Conservation (phyloP, 1,140 invertebrate species). For the Papilio polytes region DNA sequence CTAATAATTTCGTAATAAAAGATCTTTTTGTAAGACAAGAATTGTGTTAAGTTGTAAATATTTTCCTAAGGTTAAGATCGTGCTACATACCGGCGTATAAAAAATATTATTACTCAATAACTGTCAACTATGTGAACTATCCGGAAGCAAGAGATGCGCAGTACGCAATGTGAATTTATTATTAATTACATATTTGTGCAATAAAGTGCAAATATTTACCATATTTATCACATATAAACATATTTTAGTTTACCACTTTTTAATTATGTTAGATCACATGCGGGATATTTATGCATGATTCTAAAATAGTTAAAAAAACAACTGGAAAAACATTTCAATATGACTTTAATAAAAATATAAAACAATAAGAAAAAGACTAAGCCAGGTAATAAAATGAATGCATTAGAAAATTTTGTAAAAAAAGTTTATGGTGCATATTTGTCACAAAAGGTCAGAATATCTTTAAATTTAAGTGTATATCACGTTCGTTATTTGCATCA, state of each 20-base stretch:
- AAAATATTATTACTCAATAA: slow-evolving; percentile 18
- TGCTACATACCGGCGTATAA: neutral
- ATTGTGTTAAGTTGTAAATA: slow-evolving; percentile 9
- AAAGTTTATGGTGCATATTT: neutral
- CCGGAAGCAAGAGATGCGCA: neutral
- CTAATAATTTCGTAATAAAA: neutral
- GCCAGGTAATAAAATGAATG: neutral
- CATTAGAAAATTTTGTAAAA: slow-evolving; percentile 12
- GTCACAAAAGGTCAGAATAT: slow-evolving; percentile 1
- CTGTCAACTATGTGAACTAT: neutral
- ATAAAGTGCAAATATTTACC: too few relatives aligned
- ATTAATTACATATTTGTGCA: too few relatives aligned
- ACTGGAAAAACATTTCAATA: neutral
- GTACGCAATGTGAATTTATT: neutral
- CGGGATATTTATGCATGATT: neutral
- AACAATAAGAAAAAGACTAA: neutral
- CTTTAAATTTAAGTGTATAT: neutral
- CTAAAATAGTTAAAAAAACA: neutral
- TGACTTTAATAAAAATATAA: neutral
- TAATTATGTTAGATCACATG: neutral
- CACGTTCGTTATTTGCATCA: neutral
- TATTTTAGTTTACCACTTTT: neutral
- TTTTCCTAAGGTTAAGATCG: slow-evolving; percentile 1
- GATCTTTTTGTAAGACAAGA: neutral
- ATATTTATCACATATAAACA: neutral